phyloP scores from a whole-genome alignment of 2,797 vertebrate species.

The Phrynocephalus vlangalii region DNA sequence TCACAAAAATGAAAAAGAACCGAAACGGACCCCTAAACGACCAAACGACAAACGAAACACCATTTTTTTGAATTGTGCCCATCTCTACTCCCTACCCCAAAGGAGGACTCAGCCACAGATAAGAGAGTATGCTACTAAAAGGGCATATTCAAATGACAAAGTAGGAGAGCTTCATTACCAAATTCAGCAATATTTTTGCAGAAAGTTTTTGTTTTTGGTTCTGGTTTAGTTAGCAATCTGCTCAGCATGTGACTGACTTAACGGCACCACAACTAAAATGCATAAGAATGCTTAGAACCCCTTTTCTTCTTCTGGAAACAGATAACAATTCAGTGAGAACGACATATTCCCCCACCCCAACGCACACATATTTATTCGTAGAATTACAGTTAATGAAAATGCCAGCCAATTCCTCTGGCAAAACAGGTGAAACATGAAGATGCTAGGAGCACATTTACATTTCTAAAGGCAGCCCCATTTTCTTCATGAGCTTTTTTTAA shows the following conservation, averaged over 20 bases:
- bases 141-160: not conserved
- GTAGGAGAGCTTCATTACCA: not conserved
- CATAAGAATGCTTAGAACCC: not conserved
- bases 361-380: not conserved
- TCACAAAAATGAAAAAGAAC: too few relatives aligned
- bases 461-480: conserved; percentile 39
- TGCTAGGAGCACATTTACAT: conserved; percentile 43
- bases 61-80: too few relatives aligned
- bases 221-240: not conserved
- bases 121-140: too few relatives aligned
- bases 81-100: too few relatives aligned
- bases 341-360: too few relatives aligned
- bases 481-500: conserved; percentile 30
- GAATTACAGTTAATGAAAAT: conserved; percentile 18
- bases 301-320: not conserved
- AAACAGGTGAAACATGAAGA: conserved; percentile 1
- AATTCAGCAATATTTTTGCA: not conserved
- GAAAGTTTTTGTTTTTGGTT: not conserved
- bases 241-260: too few relatives aligned
- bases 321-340: not conserved
- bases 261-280: not conserved
- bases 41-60: too few relatives aligned
- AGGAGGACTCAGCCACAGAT: too few relatives aligned
- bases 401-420: not conserved
- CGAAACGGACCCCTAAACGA: too few relatives aligned